A percentile compares a stretch with the other conserved stretches of the same genome.
These are phyloP conservation scores for Cololabis saira DNA, from an alignment of 2,113 vertebrate genomes.

Conservation along the genomic window DNA sequence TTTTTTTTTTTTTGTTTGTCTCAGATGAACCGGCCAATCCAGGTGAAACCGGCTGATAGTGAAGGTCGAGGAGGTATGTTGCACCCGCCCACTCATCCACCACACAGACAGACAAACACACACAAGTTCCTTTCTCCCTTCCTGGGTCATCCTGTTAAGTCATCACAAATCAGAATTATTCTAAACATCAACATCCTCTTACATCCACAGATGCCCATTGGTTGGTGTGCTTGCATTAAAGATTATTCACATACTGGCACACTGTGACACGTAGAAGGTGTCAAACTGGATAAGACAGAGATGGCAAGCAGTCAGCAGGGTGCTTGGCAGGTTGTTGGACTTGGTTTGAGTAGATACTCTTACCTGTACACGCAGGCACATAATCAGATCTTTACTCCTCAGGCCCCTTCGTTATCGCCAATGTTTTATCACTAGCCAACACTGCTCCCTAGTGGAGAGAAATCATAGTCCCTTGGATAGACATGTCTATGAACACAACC, in stretches of 20 bases:
- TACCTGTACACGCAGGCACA: slow-evolving; percentile 3
- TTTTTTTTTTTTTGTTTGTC: slow-evolving; percentile 54
- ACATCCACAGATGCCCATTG: too few relatives aligned
- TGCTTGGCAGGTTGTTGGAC: slow-evolving; percentile 15
- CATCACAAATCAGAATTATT: too few relatives aligned
- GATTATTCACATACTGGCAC: slow-evolving; percentile 6
- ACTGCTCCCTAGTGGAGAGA: slow-evolving; percentile 69
- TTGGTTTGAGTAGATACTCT: slow-evolving; percentile 14
- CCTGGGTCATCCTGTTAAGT: not conserved
- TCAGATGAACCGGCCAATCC: slow-evolving; percentile 85
- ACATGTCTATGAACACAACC: not conserved
- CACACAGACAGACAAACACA: slow-evolving; percentile 16
- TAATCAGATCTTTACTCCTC: slow-evolving; percentile 13
- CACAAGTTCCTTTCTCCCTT: not conserved
- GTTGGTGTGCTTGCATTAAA: not conserved
- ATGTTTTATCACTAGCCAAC: slow-evolving; percentile 28
- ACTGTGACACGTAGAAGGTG: slow-evolving; percentile 29
- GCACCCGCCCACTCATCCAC: slow-evolving; percentile 5
- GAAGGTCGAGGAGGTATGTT: slow-evolving; percentile 83
- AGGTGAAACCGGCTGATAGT: slow-evolving; percentile 85
- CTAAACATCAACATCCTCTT: too few relatives aligned
- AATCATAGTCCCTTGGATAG: not conserved
- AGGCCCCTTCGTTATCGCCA: not conserved
- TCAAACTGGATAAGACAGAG: slow-evolving; percentile 33
- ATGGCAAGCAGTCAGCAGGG: slow-evolving; percentile 34